Evolutionary conservation across 2,888 invertebrate genomes (phyloP), one percentile per base, ranked within the genome.

Genomic region (Cephonodes hylas): DNA sequence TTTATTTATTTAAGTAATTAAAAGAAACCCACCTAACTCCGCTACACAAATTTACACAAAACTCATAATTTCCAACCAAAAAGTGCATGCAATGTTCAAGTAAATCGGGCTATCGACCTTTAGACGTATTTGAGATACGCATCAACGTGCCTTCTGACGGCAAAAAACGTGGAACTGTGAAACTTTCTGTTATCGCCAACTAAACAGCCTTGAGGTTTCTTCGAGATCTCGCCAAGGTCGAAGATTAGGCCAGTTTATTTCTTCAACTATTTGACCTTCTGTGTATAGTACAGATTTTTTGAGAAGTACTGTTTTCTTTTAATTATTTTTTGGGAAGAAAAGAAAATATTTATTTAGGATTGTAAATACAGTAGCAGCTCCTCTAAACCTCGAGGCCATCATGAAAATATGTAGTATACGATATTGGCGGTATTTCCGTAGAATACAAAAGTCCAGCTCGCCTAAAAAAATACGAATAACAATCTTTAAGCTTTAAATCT

Each of bases 81-180:
- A 48, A n/a, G n/a, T n/a, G n/a, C n/a, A n/a, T 10, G 15, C 27
- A 31, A 27, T 53, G 1, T 25, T 8, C 10, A 53, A 53, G 27
- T 53, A n/a, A 25, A 53, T 18, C 46, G 6, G 23, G 45, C 22
- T 6, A 25, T 18, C 18, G 53, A 53, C 53, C 53, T 53, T 53
- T 31, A 53, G 10, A 15, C 48, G 3, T 3, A 10, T 23, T 6
- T 10, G 27, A 53, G 53, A 53, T 53, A 53, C 31, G 53, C 31
- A 53, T 31, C 53, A 4, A 5, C 18, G 18, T 27, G 53, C 53
- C 53, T 53, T 53, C 53, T 53, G 31, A 4, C 53, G 53, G 18
- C 53, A 53, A 27, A 53, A 53, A 53, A 31, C 53, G 53, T 53
- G 53, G 18, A 53, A 53, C 53, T 53, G 53, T 18, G 31, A 53